phyloP scores from a whole-genome alignment of 2,888 invertebrate species.

The Metopia argyrocephala region DNA sequence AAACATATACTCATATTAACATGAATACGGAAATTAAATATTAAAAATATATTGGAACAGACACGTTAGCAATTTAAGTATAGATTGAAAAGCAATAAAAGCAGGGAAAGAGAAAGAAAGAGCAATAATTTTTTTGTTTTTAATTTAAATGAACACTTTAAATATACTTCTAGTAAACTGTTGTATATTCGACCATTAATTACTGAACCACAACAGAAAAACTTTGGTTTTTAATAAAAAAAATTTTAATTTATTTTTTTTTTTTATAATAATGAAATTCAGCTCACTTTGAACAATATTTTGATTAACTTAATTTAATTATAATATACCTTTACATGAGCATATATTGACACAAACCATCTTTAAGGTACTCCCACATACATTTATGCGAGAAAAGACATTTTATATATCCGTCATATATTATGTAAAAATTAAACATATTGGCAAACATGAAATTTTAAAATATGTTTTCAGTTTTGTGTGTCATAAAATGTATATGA shows the following conservation, averaged over 20 bases:
- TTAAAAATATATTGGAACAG: background rate
- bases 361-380: too few species aligned
- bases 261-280: too few species aligned
- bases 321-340: background rate
- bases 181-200: too few species aligned
- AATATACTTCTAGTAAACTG: too few species aligned
- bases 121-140: too few species aligned
- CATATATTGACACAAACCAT: background rate
- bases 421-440: background rate
- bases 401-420: background rate
- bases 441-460: background rate
- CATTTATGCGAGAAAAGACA: fast-evolving
- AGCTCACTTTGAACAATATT: background rate
- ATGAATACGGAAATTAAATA: background rate
- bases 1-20: background rate
- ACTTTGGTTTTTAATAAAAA: too few species aligned
- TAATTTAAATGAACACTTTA: too few species aligned
- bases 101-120: too few species aligned
- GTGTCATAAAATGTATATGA: too few species aligned
- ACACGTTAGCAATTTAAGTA: background rate
- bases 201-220: too few species aligned
- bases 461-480: background rate
- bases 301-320: background rate
- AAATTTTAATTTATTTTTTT: too few species aligned
- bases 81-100: background rate